phyloP scores from a whole-genome alignment of 2,888 invertebrate genomes.

The Hesperia comma region DNA sequence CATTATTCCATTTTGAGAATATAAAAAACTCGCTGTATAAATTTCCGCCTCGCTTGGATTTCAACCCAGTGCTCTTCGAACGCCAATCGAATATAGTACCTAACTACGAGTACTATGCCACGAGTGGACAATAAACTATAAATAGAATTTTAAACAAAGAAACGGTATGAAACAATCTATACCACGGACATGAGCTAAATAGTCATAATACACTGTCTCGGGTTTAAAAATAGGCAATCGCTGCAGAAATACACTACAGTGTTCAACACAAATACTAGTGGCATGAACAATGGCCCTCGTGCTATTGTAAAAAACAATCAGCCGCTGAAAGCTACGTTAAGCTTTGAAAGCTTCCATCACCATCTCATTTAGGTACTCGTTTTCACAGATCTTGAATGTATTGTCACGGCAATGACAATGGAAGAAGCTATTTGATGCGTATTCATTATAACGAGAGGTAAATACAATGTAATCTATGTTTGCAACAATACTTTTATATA shows the following conservation, averaged over 20 bases:
- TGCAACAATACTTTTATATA: too few species aligned
- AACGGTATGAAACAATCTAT: background rate
- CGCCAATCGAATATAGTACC: too few species aligned
- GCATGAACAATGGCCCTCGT: slow-evolving; percentile 26
- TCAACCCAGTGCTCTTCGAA: too few species aligned
- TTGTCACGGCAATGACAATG: slow-evolving; percentile 30
- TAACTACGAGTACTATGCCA: too few species aligned
- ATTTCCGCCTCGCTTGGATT: too few species aligned
- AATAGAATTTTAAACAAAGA: background rate
- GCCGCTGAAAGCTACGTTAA: slow-evolving; percentile 35
- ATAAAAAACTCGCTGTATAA: too few species aligned
- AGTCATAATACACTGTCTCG: slow-evolving; percentile 13
- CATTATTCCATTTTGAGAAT: too few species aligned
- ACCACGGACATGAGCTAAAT: background rate
- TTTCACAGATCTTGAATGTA: slow-evolving; percentile 34
- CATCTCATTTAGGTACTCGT: slow-evolving; percentile 32
- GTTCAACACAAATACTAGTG: slow-evolving; percentile 29
- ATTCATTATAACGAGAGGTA: slow-evolving; percentile 10
- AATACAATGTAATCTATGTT: too few species aligned
- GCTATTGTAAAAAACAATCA: slow-evolving; percentile 36
- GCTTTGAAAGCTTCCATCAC: slow-evolving; percentile 29
- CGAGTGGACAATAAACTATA: background rate
- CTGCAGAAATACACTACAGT: slow-evolving; percentile 19
- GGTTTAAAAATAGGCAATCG: slow-evolving; percentile 19
- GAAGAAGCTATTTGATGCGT: slow-evolving; percentile 18